Evolutionary conservation across 2,888 invertebrate genomes (phyloP).

Genomic region (Protodeltote pygarga): DNA sequence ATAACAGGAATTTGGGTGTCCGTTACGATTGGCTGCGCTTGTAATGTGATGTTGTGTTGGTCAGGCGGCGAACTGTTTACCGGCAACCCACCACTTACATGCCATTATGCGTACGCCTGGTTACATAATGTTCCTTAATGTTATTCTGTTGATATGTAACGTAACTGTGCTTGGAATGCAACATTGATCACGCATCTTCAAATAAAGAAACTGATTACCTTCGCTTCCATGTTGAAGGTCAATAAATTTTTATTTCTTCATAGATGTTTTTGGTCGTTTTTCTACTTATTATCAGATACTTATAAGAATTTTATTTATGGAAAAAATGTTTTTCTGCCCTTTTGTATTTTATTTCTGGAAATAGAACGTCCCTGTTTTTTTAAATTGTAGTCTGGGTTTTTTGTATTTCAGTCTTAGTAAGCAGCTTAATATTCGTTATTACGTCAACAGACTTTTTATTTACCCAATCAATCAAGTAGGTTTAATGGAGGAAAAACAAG

Average conservation of each 20-base stretch:
- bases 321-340: neutral
- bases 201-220: slow-evolving; percentile 17
- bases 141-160: slow-evolving; percentile 38
- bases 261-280: neutral
- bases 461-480: too few relatives aligned
- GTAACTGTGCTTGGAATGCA: slow-evolving; percentile 16
- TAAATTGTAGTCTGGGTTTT: slow-evolving; percentile 11
- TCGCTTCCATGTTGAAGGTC: slow-evolving; percentile 37
- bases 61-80: slow-evolving; percentile 49
- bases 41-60: slow-evolving; percentile 51
- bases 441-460: slow-evolving; percentile 8
- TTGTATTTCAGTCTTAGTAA: slow-evolving; percentile 1
- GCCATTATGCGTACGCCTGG: slow-evolving; percentile 53
- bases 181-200: slow-evolving; percentile 24
- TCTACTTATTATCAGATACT: slow-evolving; percentile 2
- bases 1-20: slow-evolving; percentile 65
- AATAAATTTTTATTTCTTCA: slow-evolving; percentile 8
- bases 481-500: slow-evolving; percentile 5
- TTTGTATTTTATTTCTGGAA: slow-evolving; percentile 8
- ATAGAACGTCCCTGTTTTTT: neutral
- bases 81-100: slow-evolving; percentile 52
- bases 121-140: slow-evolving; percentile 59
- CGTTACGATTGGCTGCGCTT: slow-evolving; percentile 62
- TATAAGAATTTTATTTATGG: neutral
- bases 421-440: neutral